phyloP scores from a whole-genome alignment of 35 echinoderm and acorn worm genomes.

The Apostichopus californicus region DNA sequence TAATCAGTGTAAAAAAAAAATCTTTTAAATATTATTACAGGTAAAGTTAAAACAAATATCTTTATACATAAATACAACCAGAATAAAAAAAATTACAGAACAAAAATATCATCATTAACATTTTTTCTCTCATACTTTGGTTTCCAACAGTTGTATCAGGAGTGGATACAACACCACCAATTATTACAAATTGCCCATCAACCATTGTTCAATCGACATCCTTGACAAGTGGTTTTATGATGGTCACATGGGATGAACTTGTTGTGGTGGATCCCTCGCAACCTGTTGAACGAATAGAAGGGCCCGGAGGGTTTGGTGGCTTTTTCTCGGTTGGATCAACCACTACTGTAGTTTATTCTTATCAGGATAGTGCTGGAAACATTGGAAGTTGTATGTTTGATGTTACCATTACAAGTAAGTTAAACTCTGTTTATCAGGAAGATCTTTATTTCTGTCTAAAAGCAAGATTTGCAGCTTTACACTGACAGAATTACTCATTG shows the following conservation, averaged over 20 bases:
- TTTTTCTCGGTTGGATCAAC: constrained; percentile 18
- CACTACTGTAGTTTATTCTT: background rate
- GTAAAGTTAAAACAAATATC: background rate
- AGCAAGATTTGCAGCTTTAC: too few species aligned
- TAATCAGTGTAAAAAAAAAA: too few species aligned
- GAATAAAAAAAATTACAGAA: background rate
- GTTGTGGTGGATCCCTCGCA: background rate
- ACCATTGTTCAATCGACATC: background rate
- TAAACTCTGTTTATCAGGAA: too few species aligned
- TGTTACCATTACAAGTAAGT: background rate
- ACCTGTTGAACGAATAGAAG: background rate
- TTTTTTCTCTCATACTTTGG: too few species aligned
- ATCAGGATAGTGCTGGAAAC: background rate
- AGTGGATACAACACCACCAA: background rate
- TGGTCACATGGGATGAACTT: background rate
- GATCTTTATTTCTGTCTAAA: too few species aligned
- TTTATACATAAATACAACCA: background rate
- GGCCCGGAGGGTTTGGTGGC: background rate
- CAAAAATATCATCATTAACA: too few species aligned
- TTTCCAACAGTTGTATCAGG: background rate
- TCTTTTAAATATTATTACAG: too few species aligned
- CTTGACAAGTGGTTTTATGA: background rate
- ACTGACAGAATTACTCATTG: too few species aligned
- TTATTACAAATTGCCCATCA: background rate
- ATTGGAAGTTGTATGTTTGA: background rate